Conservation (phyloP, 2,113 vertebrate genomes). For the Cichladusa arquata region DNA sequence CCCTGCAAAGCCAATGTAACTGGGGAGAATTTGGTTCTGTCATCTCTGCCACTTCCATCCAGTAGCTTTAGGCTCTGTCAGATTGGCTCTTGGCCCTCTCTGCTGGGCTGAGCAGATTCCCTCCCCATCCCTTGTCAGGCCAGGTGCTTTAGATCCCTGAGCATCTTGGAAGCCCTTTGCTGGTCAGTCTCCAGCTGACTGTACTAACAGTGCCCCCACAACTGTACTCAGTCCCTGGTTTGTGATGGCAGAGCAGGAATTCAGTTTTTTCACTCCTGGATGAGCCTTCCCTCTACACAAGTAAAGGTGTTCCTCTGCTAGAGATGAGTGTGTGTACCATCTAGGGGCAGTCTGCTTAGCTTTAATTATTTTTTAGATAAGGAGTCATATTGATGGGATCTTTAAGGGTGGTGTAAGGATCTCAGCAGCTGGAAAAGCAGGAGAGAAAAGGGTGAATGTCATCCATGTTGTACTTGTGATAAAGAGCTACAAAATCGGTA, state of each 20-base stretch:
- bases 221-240: not conserved
- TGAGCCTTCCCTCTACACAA: not conserved
- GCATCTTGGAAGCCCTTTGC: not conserved
- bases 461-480: not conserved
- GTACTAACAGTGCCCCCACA: not conserved
- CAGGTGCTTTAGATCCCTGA: not conserved
- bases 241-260: not conserved
- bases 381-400: not conserved
- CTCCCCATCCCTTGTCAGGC: not conserved
- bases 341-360: not conserved
- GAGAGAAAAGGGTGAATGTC: not conserved
- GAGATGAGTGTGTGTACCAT: not conserved
- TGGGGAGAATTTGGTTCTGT: not conserved
- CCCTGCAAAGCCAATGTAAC: not conserved
- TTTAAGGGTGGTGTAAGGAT: not conserved
- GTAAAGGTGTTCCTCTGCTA: not conserved
- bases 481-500: not conserved
- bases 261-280: not conserved
- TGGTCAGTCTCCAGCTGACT: not conserved
- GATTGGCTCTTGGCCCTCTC: not conserved
- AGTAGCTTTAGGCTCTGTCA: not conserved
- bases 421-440: not conserved
- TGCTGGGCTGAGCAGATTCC: not conserved
- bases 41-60: not conserved
- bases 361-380: not conserved